These are phyloP conservation scores for Crotalus viridis DNA, from an alignment of 2,113 vertebrate species.

Conservation along the genomic window DNA sequence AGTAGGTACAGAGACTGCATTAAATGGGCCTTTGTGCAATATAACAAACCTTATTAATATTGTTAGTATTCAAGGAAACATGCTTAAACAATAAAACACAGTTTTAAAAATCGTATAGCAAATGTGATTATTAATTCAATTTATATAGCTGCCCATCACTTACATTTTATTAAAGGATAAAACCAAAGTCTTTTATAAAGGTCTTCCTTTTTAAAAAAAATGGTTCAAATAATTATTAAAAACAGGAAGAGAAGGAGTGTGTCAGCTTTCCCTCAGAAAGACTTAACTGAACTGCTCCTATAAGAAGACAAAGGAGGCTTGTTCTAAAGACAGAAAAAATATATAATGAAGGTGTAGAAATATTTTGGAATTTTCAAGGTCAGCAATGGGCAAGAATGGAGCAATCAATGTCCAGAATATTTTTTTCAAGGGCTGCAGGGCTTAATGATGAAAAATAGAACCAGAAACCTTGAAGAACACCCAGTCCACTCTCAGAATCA, in stretches of 20 bases:
- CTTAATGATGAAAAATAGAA: background rate
- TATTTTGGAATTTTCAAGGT: background rate
- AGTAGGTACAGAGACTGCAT: background rate
- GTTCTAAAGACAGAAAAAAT: background rate
- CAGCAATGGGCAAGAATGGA: background rate
- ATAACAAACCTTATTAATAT: background rate
- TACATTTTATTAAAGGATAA: background rate
- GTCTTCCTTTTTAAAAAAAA: background rate
- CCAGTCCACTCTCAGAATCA: background rate
- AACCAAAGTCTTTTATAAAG: background rate
- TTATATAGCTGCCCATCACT: background rate
- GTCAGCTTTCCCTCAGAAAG: background rate
- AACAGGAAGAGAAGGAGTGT: background rate
- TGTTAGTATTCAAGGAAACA: background rate
- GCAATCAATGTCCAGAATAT: background rate
- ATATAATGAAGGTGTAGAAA: background rate
- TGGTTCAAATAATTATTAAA: background rate
- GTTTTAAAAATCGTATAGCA: background rate
- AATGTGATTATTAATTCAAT: background rate
- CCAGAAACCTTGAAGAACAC: background rate
- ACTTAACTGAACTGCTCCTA: background rate
- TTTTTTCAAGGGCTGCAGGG: background rate
- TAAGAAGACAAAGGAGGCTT: background rate
- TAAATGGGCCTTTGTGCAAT: background rate
- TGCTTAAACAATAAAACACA: background rate